These are phyloP conservation scores for Potamarius usumacintae DNA, from an alignment of 2,113 vertebrate species.

Conservation along the genomic window DNA sequence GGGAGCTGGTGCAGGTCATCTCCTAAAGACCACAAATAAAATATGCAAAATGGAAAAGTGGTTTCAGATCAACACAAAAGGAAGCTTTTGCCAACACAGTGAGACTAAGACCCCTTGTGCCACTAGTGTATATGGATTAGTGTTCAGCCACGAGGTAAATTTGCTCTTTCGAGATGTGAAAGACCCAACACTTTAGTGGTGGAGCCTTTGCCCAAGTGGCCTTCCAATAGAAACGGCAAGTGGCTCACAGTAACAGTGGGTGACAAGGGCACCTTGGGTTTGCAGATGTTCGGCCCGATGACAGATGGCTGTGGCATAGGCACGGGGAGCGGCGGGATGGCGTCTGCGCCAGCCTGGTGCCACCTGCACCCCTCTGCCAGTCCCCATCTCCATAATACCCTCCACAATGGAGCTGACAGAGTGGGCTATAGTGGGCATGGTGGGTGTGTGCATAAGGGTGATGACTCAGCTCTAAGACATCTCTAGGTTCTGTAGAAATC, in stretches of 20 bases:
- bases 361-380: conserved; percentile 62
- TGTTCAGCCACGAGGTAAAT: conserved; percentile 30
- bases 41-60: not conserved
- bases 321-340: conserved; percentile 70
- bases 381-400: conserved; percentile 56
- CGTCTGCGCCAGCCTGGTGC: conserved; percentile 73
- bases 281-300: conserved; percentile 81
- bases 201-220: conserved; percentile 54
- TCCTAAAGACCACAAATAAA: not conserved
- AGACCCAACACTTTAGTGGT: conserved; percentile 38
- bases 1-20: too few species aligned
- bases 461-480: conserved; percentile 50
- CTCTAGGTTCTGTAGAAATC: conserved; percentile 1
- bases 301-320: conserved; percentile 77
- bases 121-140: conserved; percentile 30
- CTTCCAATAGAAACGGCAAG: conserved; percentile 75
- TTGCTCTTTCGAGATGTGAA: conserved; percentile 34
- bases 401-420: conserved; percentile 45
- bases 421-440: conserved; percentile 38
- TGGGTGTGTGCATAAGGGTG: conserved; percentile 34
- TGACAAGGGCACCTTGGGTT: conserved; percentile 83
- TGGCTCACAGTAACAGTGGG: conserved; percentile 72
- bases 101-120: not conserved
- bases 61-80: conserved; percentile 25
- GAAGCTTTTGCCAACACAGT: conserved; percentile 6